A percentile compares a stretch with the other conserved stretches of the same genome.
Evolutionary conservation across 2,888 invertebrate species (phyloP).

Genomic region (Epinotia brunnichana): DNA sequence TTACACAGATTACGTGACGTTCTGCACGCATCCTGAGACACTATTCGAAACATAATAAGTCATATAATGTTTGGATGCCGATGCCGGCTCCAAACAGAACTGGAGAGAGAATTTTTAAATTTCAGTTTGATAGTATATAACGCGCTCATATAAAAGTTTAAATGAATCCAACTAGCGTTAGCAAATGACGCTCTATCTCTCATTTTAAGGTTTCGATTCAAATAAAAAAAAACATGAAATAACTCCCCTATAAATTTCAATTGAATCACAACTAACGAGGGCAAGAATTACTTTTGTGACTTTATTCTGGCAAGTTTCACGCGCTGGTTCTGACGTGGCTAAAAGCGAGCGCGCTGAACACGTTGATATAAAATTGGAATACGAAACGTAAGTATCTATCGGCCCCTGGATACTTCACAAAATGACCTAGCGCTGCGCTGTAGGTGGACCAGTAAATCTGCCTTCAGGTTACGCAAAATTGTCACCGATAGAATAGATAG

Average conservation of each 20-base stretch:
- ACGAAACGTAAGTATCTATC: no score
- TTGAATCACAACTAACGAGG: background rate
- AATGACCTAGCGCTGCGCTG: no score
- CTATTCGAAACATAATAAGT: background rate
- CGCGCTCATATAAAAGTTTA: background rate
- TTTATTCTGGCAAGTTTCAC: background rate
- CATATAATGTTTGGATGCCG: no score
- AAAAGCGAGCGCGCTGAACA: no score
- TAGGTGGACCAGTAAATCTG: no score
- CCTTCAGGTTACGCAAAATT: no score
- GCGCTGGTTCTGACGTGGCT: no score
- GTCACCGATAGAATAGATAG: no score
- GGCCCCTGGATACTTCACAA: no score
- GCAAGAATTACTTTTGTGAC: background rate
- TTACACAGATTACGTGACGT: conserved; percentile 37
- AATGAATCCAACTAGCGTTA: background rate
- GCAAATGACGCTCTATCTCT: background rate
- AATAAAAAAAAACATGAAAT: background rate
- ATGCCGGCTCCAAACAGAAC: background rate
- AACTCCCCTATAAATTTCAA: background rate
- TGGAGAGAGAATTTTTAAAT: background rate
- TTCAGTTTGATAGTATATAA: background rate
- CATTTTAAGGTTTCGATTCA: background rate
- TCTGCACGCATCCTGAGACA: conserved; percentile 18
- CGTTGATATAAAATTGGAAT: no score